phyloP scores from a whole-genome alignment of 2,888 invertebrate genomes.

The Dynastes tityus region DNA sequence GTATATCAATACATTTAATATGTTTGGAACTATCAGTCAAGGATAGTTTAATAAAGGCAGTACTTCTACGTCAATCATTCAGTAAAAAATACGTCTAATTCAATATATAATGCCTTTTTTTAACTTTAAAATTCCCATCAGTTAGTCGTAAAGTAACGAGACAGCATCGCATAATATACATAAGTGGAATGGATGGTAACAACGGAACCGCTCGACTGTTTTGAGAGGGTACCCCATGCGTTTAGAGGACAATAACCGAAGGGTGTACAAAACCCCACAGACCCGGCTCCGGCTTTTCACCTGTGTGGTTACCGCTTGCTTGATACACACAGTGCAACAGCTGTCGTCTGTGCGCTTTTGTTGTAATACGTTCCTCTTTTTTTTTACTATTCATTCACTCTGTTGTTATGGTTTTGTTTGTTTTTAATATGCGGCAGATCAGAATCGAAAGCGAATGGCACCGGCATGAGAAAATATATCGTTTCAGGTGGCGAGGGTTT shows the following conservation, averaged over 20 bases:
- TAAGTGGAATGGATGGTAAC: conserved; percentile 5
- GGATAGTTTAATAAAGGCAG: too few relatives aligned
- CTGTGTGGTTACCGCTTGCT: conserved; percentile 58
- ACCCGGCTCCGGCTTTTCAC: conserved; percentile 60
- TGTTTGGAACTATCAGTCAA: too few relatives aligned
- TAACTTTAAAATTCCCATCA: neutral
- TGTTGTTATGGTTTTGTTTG: conserved; percentile 43
- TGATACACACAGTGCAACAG: conserved; percentile 61
- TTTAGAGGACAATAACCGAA: conserved; percentile 62
- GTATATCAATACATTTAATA: too few relatives aligned
- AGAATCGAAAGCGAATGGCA: conserved; percentile 21
- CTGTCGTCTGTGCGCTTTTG: conserved; percentile 61
- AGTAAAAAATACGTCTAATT: too few relatives aligned
- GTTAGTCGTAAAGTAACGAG: neutral
- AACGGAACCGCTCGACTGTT: conserved; percentile 40
- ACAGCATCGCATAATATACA: neutral
- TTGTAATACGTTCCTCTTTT: conserved; percentile 50
- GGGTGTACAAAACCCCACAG: conserved; percentile 60
- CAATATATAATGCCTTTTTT: too few relatives aligned
- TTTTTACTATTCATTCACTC: conserved; percentile 43
- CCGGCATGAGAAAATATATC: conserved; percentile 21
- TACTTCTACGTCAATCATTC: too few relatives aligned
- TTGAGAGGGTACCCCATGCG: conserved; percentile 58
- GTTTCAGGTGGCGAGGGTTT: conserved; percentile 12
- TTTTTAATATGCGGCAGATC: conserved; percentile 36